Conservation (phyloP, 2,113 vertebrate genomes). For the Corvus cornix region DNA sequence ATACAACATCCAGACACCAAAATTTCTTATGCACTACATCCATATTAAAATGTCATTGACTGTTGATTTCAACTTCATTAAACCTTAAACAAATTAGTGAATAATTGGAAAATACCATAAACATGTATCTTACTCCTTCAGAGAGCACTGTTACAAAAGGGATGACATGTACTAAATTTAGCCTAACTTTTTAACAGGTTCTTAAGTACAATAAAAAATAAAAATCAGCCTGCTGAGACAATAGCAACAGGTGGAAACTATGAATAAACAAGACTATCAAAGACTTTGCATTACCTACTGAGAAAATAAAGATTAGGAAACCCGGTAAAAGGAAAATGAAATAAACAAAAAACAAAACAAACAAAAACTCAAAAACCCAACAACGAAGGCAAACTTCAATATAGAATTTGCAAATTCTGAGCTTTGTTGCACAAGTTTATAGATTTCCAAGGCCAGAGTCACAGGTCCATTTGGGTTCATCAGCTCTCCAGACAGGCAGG, state of each 20-base stretch:
- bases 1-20: neutral
- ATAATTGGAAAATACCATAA: neutral
- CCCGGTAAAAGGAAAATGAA: neutral
- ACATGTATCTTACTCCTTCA: accelerated
- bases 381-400: neutral
- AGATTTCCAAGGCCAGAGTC: neutral
- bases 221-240: neutral
- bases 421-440: neutral
- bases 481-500: neutral
- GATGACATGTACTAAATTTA: neutral
- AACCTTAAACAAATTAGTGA: neutral
- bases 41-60: neutral
- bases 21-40: neutral
- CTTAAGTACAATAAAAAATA: neutral
- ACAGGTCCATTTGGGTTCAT: neutral
- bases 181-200: neutral
- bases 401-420: neutral
- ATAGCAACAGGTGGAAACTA: neutral
- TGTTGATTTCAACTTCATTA: neutral
- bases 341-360: neutral
- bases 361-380: neutral
- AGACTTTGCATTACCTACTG: neutral
- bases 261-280: neutral
- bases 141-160: neutral
- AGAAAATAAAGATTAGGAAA: neutral